Evolutionary conservation across 2,888 invertebrate species (phyloP).

Genomic region (Noctua janthina): DNA sequence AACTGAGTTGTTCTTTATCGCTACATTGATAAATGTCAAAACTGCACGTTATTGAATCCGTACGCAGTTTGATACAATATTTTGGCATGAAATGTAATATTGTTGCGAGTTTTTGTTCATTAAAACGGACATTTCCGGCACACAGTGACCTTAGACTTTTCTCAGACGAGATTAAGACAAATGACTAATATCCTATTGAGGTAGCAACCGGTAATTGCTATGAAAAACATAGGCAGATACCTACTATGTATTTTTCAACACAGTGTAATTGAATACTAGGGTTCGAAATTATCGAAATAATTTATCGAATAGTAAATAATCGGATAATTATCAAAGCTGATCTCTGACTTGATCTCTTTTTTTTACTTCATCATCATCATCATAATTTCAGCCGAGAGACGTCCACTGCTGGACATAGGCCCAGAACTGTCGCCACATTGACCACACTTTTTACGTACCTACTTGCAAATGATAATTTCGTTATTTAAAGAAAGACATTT

Average conservation of each 20-base stretch:
- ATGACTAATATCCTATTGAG: slow-evolving; percentile 26
- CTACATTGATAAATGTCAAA: slow-evolving; percentile 62
- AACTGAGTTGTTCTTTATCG: slow-evolving; percentile 57
- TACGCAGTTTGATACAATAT: slow-evolving; percentile 35
- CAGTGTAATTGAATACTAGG: neutral
- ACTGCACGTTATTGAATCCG: slow-evolving; percentile 53
- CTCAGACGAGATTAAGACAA: slow-evolving; percentile 33
- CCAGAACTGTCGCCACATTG: too few species aligned
- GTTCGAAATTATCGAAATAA: neutral
- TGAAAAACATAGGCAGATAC: neutral
- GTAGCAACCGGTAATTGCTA: slow-evolving; percentile 23
- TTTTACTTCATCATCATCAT: neutral
- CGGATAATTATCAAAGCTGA: neutral
- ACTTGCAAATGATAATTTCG: neutral
- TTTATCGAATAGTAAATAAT: neutral
- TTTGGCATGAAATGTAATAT: slow-evolving; percentile 22
- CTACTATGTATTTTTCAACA: neutral
- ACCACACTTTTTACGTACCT: neutral
- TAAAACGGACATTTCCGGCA: slow-evolving; percentile 53
- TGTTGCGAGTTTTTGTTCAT: slow-evolving; percentile 41
- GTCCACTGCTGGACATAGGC: too few species aligned
- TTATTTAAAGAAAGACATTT: neutral
- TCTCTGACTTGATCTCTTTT: neutral
- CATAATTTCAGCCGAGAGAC: too few species aligned
- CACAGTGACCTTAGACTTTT: slow-evolving; percentile 38